These are phyloP conservation scores for Stenotaenia linearis DNA, from an alignment of 2,888 invertebrate genomes.

Conservation along the genomic window DNA sequence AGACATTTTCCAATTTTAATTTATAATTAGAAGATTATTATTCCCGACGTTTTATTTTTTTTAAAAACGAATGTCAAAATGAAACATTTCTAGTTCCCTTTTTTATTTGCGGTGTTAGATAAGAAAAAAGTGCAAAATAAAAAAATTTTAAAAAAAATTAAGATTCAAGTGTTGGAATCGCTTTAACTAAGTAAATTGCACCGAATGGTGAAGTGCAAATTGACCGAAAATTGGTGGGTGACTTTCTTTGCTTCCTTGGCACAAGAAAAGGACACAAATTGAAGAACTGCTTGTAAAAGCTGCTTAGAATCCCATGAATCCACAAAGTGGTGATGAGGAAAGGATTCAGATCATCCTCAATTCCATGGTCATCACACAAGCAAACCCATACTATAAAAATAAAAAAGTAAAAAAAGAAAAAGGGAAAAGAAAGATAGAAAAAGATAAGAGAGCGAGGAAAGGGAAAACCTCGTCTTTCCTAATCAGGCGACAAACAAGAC, in stretches of 20 bases:
- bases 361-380: slow-evolving; percentile 9
- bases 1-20: not conserved
- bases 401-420: not conserved
- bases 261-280: slow-evolving; percentile 4
- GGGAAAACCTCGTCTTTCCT: slow-evolving; percentile 5
- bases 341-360: not conserved
- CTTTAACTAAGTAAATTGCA: not conserved
- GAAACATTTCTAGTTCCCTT: too few species aligned
- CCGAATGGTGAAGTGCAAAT: not conserved
- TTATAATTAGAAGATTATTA: not conserved
- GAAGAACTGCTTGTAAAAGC: not conserved
- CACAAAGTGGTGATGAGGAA: slow-evolving; percentile 4
- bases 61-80: too few species aligned
- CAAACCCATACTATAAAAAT: not conserved
- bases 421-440: not conserved
- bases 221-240: slow-evolving; percentile 3
- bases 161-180: not conserved
- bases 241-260: not conserved
- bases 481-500: slow-evolving; percentile 9
- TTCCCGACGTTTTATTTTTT: too few species aligned
- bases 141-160: not conserved
- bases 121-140: not conserved
- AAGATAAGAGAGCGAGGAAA: slow-evolving; percentile 1
- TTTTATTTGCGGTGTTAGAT: too few species aligned
- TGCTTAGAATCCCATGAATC: slow-evolving; percentile 4